Evolutionary conservation across 2,888 invertebrate species (phyloP).

Genomic region (Philopedon plagiatum): DNA sequence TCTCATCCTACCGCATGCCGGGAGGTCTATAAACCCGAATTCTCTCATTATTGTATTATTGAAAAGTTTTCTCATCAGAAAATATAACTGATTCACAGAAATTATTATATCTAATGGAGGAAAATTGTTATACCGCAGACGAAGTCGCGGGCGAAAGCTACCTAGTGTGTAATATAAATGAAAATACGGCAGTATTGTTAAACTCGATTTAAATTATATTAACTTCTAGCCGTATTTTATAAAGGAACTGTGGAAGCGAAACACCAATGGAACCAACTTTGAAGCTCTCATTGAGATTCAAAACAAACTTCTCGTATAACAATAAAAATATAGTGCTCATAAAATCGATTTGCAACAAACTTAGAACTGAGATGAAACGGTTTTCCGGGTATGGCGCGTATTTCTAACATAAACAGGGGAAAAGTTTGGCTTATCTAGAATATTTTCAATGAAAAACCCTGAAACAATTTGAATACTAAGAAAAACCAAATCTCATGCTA

Average conservation of each 20-base stretch:
- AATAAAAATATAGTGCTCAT: slow-evolving; percentile 64
- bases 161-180: too few species aligned
- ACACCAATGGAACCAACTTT: slow-evolving; percentile 29
- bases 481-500: neutral
- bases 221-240: neutral
- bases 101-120: too few species aligned
- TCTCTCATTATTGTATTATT: too few species aligned
- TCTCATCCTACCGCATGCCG: too few species aligned
- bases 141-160: too few species aligned
- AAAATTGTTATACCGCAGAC: too few species aligned
- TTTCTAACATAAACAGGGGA: neutral
- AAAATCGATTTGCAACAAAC: slow-evolving; percentile 61
- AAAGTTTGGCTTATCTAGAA: neutral
- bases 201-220: neutral
- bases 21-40: too few species aligned
- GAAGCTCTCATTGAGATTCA: slow-evolving; percentile 62
- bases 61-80: too few species aligned
- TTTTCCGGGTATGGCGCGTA: slow-evolving; percentile 15
- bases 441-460: neutral
- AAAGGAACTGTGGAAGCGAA: slow-evolving; percentile 9
- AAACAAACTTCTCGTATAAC: slow-evolving; percentile 63
- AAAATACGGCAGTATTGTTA: too few species aligned
- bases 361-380: slow-evolving; percentile 29
- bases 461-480: neutral
- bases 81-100: too few species aligned